Conservation (phyloP, 2,888 invertebrate genomes). For the Oxyteleia sp. region DNA sequence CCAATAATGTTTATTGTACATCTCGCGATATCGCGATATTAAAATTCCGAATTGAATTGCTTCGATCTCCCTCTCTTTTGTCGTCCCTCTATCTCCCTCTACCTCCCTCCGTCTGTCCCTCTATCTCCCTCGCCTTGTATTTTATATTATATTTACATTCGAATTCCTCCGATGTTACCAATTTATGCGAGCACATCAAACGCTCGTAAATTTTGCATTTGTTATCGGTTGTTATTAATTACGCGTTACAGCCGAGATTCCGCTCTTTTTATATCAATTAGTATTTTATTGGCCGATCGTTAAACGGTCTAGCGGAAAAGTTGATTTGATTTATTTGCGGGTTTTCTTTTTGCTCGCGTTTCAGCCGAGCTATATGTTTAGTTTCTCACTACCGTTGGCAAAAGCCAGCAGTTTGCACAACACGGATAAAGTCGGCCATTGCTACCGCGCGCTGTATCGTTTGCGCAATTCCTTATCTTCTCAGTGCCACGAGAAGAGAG, state of each 20-base stretch:
- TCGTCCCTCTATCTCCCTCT: no score
- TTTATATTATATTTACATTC: conserved; percentile 57
- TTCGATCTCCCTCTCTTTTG: no score
- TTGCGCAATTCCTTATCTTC: conserved; percentile 82
- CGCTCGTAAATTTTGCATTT: conserved; percentile 46
- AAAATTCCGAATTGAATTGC: conserved; percentile 55
- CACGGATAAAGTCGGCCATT: conserved; percentile 76
- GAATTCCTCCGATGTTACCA: conserved; percentile 23
- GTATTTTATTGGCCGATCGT: conserved; percentile 55
- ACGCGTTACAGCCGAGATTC: conserved; percentile 22
- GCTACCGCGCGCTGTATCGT: conserved; percentile 79
- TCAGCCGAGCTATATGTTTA: conserved; percentile 20
- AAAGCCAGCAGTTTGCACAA: conserved; percentile 63
- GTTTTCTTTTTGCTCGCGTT: conserved; percentile 41
- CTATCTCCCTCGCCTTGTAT: conserved; percentile 16
- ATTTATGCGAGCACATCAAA: conserved; percentile 50
- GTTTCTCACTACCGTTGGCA: conserved; percentile 39
- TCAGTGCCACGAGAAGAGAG: conserved; percentile 61
- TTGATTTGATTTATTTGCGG: conserved; percentile 51
- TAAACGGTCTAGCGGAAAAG: conserved; percentile 57
- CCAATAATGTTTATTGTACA: conserved; percentile 69
- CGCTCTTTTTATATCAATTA: conserved; percentile 52
- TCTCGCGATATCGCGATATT: conserved; percentile 49
- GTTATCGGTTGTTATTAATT: conserved; percentile 63
- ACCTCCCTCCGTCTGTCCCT: no score